Evolutionary conservation across 2,113 vertebrate species (phyloP).

Genomic region (Rhynchopsitta pachyrhyncha): DNA sequence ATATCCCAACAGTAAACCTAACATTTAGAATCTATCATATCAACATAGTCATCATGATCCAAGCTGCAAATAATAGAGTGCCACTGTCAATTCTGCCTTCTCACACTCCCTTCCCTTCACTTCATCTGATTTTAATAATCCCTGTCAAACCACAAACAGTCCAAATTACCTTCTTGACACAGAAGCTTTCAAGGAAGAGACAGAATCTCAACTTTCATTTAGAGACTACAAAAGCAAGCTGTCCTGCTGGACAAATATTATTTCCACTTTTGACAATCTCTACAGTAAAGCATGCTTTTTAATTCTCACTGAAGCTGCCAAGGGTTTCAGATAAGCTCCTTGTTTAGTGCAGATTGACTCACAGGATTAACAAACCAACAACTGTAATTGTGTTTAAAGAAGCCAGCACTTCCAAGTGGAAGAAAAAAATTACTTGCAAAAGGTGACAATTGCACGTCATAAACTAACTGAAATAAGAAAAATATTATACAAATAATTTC

Average conservation of each 20-base stretch:
- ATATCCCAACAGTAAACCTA: conserved; percentile 81
- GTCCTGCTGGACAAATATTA: conserved; percentile 99
- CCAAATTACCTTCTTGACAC: conserved; percentile 90
- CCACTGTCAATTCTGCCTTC: conserved; percentile 97
- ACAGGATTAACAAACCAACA: conserved; percentile 81
- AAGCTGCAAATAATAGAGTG: conserved; percentile 94
- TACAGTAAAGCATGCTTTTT: conserved; percentile 88
- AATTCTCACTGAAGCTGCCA: conserved; percentile 83
- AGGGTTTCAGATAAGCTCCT: conserved; percentile 75
- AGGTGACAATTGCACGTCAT: conserved; percentile 59
- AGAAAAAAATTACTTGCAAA: conserved; percentile 32
- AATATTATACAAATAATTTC: conserved; percentile 13
- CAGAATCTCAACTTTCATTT: conserved; percentile 99
- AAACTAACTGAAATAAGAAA: conserved; percentile 76
- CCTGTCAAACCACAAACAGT: conserved; percentile 97
- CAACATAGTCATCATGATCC: conserved; percentile 90
- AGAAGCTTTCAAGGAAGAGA: conserved; percentile 86
- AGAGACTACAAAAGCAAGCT: conserved; percentile 93
- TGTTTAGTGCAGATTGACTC: conserved; percentile 77
- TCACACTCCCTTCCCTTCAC: conserved; percentile 86
- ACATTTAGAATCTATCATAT: conserved; percentile 76
- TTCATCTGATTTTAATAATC: conserved; percentile 99
- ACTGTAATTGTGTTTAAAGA: conserved; percentile 78
- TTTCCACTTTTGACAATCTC: conserved; percentile 93
- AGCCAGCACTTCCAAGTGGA: conserved; percentile 44